Percentiles rank a stretch among this genome's conserved stretches.
Conservation (phyloP, 2,888 invertebrate species). For the Athalia rosae region DNA sequence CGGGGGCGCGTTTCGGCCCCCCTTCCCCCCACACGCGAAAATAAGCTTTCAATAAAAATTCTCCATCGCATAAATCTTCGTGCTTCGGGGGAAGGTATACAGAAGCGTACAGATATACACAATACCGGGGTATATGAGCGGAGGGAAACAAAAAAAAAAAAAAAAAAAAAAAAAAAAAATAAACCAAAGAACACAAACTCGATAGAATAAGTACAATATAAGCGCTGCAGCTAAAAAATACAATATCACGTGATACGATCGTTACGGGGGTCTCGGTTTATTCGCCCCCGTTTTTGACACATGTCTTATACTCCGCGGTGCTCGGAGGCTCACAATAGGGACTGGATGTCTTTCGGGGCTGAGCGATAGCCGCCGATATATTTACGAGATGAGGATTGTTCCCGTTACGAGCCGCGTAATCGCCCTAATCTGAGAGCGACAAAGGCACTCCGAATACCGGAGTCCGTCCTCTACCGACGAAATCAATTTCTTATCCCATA, state of each 20-base stretch:
- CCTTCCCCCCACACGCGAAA: neutral
- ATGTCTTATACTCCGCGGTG: neutral
- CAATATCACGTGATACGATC: no score
- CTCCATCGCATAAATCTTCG: constrained; percentile 17
- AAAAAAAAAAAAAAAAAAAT: neutral
- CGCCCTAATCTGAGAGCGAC: neutral
- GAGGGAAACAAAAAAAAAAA: neutral
- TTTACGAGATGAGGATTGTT: constrained; percentile 4
- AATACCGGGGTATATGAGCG: no score
- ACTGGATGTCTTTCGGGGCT: neutral
- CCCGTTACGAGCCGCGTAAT: constrained; percentile 11
- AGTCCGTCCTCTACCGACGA: neutral
- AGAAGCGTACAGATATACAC: neutral
- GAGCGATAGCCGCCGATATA: neutral
- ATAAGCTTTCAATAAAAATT: constrained; percentile 19
- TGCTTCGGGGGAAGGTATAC: neutral
- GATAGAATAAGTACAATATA: no score
- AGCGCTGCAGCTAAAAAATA: no score
- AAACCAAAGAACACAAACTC: no score
- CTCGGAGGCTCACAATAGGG: neutral
- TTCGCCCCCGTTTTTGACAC: neutral
- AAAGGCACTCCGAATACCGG: constrained; percentile 16
- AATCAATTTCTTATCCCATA: neutral
- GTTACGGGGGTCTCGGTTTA: neutral
- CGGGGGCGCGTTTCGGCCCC: neutral